Percentiles rank a stretch among this genome's conserved stretches.
Evolutionary conservation across 2,888 invertebrate species (phyloP).

Genomic region (Cheilosia pagana): DNA sequence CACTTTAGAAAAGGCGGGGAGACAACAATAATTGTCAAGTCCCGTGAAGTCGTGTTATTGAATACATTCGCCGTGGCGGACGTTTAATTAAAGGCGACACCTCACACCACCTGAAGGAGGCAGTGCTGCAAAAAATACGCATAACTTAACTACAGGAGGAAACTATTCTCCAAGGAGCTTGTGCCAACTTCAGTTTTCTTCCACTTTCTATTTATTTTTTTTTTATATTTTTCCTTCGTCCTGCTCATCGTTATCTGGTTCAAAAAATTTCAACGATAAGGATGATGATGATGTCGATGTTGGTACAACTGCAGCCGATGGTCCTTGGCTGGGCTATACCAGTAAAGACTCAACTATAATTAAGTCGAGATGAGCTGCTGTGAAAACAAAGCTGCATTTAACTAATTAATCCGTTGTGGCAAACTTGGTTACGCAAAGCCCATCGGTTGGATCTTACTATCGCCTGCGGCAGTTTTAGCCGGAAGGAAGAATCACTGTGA

Average conservation of each 20-base stretch:
- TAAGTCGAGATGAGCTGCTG: constrained; percentile 43
- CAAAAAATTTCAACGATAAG: constrained; percentile 29
- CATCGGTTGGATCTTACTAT: neutral
- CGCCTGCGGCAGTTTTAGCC: neutral
- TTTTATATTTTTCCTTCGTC: constrained; percentile 3
- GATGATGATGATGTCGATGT: neutral
- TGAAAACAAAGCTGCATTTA: constrained; percentile 53
- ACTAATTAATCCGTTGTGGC: constrained; percentile 62
- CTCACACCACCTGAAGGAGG: constrained; percentile 11
- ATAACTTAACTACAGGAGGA: constrained; percentile 7
- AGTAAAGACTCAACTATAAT: constrained; percentile 6
- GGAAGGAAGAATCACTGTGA: neutral
- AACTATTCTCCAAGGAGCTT: constrained; percentile 42
- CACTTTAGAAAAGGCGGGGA: no score
- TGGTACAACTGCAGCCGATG: neutral
- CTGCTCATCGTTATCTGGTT: constrained; percentile 6
- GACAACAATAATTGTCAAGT: no score
- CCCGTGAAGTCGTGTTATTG: no score
- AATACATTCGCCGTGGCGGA: no score
- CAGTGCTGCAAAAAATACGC: neutral
- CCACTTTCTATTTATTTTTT: constrained; percentile 37
- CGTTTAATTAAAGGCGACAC: constrained; percentile 2
- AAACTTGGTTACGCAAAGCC: constrained; percentile 30
- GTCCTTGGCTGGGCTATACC: constrained; percentile 15
- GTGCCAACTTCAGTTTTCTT: constrained; percentile 47